A percentile compares a stretch with the other conserved stretches of the same genome.
These are phyloP conservation scores for Pollenia labialis DNA, from an alignment of 2,888 invertebrate species.

Conservation along the genomic window DNA sequence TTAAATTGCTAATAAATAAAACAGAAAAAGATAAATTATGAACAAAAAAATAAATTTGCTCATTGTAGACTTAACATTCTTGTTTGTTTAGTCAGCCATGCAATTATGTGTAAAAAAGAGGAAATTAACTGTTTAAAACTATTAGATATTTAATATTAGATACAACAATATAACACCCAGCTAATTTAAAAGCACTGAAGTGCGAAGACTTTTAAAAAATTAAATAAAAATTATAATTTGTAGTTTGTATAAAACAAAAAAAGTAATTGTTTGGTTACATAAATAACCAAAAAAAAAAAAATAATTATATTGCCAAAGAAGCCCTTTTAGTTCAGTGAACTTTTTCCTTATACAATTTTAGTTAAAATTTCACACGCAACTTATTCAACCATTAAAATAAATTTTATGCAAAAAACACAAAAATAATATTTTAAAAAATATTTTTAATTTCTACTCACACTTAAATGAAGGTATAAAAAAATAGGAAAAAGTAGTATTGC, in stretches of 20 bases:
- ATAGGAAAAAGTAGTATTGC: background rate
- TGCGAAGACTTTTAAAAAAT: background rate
- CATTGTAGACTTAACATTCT: constrained; percentile 61
- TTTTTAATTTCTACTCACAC: constrained; percentile 46
- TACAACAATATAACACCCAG: background rate
- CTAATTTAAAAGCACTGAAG: constrained; percentile 5
- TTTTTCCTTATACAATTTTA: constrained; percentile 1
- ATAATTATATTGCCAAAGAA: background rate
- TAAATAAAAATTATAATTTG: background rate
- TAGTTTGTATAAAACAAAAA: no score
- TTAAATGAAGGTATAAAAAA: background rate
- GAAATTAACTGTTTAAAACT: constrained; percentile 67
- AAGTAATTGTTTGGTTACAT: no score
- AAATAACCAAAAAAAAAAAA: no score
- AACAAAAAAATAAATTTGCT: constrained; percentile 32
- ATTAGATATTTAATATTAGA: constrained; percentile 12
- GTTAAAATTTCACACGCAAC: constrained; percentile 67
- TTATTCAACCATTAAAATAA: constrained; percentile 56
- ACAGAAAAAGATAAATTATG: constrained; percentile 19
- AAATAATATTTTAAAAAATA: constrained; percentile 1
- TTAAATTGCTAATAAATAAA: constrained; percentile 58
- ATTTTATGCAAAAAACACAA: constrained; percentile 27
- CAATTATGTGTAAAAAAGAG: constrained; percentile 50
- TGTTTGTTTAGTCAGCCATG: constrained; percentile 67
- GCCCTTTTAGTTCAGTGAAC: constrained; percentile 60